Conservation (phyloP, 1,140 invertebrate species). For the Drosophila chauvacae region DNA sequence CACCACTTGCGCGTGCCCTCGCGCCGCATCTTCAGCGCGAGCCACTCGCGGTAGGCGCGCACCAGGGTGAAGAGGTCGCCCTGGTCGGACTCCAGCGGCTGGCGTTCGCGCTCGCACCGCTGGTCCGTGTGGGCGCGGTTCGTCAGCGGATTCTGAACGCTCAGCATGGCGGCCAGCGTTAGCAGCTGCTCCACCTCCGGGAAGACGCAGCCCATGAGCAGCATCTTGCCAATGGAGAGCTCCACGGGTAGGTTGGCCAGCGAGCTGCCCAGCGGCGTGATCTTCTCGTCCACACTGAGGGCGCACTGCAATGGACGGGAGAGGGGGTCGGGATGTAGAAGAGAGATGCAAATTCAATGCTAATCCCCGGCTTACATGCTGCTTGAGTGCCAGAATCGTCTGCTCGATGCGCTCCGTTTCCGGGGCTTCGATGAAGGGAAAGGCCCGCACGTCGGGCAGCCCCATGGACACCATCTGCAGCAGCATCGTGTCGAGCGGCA, state of each 20-base stretch:
- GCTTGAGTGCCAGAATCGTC: slow-evolving; percentile 93
- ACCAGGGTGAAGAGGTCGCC: slow-evolving; percentile 97
- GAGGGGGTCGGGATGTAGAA: not conserved
- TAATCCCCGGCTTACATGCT: slow-evolving; percentile 88
- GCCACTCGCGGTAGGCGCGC: slow-evolving; percentile 95
- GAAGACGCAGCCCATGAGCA: slow-evolving; percentile 96
- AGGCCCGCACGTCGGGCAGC: slow-evolving; percentile 94
- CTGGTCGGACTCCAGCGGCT: slow-evolving; percentile 86
- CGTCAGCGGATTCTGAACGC: slow-evolving; percentile 97
- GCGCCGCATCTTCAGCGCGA: slow-evolving; percentile 88
- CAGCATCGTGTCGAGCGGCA: slow-evolving; percentile 95
- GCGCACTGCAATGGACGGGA: slow-evolving; percentile 86
- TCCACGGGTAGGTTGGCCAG: slow-evolving; percentile 96
- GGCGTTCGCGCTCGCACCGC: slow-evolving; percentile 88
- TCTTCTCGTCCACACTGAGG: slow-evolving; percentile 91
- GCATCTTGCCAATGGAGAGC: slow-evolving; percentile 97
- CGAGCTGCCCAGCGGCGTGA: slow-evolving; percentile 96
- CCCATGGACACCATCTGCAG: slow-evolving; percentile 98
- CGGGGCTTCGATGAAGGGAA: slow-evolving; percentile 98
- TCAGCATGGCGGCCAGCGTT: slow-evolving; percentile 95
- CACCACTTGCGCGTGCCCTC: slow-evolving; percentile 92
- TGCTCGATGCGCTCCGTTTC: slow-evolving; percentile 93
- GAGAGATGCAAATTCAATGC: too few species aligned
- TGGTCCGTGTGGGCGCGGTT: slow-evolving; percentile 93
- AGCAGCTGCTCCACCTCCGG: slow-evolving; percentile 96